A percentile compares a stretch with the other conserved stretches of the same genome.
Conservation (phyloP, 1,140 invertebrate species). For the Pseudomyrmex gracilis region DNA sequence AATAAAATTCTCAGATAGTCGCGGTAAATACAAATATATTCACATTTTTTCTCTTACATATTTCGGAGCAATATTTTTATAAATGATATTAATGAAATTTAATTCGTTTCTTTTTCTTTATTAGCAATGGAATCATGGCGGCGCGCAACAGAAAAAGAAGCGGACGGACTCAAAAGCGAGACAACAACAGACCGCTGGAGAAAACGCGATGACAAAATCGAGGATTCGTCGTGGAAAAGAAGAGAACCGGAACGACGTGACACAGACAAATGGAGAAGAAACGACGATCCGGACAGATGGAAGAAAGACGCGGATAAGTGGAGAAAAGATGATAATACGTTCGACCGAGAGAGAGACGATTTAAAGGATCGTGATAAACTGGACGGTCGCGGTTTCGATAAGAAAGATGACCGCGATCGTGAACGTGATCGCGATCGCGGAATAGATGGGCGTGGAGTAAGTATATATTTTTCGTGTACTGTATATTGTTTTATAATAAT, state of each 20-base stretch:
- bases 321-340: constrained; percentile 54
- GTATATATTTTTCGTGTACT: constrained; percentile 13
- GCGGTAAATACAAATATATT: too few relatives aligned
- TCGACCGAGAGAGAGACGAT: too few relatives aligned
- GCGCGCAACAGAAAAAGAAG: constrained; percentile 68
- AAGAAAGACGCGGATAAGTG: constrained; percentile 62
- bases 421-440: constrained; percentile 64
- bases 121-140: constrained; percentile 66
- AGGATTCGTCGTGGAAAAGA: constrained; percentile 69
- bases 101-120: constrained; percentile 32
- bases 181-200: constrained; percentile 53
- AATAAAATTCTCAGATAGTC: too few relatives aligned
- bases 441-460: constrained; percentile 62
- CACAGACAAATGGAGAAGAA: constrained; percentile 57
- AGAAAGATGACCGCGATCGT: constrained; percentile 74
- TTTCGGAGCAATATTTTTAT: too few relatives aligned
- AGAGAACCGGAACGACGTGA: constrained; percentile 65
- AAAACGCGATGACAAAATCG: constrained; percentile 74
- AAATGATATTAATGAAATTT: not conserved
- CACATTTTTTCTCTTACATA: too few relatives aligned
- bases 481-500: not conserved
- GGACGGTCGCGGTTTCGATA: constrained; percentile 49
- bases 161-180: constrained; percentile 65
- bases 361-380: constrained; percentile 74
- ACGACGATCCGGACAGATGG: constrained; percentile 57